Evolutionary conservation across 2,797 vertebrate genomes (phyloP).

Genomic region (Falco rusticolus): DNA sequence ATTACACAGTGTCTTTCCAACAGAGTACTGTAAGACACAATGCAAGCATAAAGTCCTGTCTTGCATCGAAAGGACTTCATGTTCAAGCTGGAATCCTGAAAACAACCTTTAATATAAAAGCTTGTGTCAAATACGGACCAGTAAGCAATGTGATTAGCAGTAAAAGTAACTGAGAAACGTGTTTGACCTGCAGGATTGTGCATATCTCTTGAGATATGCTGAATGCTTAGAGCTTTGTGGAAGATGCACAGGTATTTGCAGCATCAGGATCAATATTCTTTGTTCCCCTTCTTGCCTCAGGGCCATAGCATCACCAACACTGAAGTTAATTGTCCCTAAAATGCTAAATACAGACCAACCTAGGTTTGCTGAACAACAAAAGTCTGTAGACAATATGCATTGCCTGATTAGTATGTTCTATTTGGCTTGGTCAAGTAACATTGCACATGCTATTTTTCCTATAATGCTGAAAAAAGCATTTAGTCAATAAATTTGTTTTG

Average conservation of each 20-base stretch:
- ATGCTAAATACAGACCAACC: not conserved
- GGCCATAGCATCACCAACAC: not conserved
- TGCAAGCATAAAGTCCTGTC: not conserved
- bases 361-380: not conserved
- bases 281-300: not conserved
- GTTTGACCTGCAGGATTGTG: not conserved
- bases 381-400: not conserved
- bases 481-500: conserved; percentile 33
- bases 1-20: not conserved
- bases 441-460: not conserved
- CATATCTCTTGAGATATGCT: not conserved
- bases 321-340: conserved; percentile 43
- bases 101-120: not conserved
- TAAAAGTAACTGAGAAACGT: not conserved
- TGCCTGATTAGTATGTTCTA: conserved; percentile 28
- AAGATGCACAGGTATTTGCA: not conserved
- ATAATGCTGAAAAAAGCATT: conserved; percentile 33
- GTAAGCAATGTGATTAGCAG: not conserved
- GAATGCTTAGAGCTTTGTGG: not conserved
- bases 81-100: not conserved
- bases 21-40: not conserved
- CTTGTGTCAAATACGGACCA: not conserved
- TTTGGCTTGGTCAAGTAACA: conserved; percentile 34
- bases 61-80: not conserved
- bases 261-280: conserved; percentile 1